Percentiles rank a stretch among this genome's conserved stretches.
Conservation (phyloP, 2,797 vertebrate species). For the Neosilurus mollespiculum region DNA sequence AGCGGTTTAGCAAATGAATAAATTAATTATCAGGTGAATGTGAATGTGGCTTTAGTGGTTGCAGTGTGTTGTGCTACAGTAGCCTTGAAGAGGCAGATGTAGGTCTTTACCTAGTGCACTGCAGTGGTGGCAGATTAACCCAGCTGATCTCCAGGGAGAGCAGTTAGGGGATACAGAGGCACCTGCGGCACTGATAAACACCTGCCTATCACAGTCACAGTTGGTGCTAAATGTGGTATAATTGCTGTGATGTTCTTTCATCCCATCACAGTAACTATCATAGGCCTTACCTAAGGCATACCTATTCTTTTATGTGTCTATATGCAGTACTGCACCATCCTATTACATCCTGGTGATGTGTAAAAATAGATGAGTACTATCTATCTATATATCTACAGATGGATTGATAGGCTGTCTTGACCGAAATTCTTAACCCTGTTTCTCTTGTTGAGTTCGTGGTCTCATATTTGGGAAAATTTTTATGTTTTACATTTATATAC, state of each 20-base stretch:
- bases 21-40: constrained; percentile 56
- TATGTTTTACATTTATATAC: too few relatives aligned
- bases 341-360: too few relatives aligned
- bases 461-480: background rate
- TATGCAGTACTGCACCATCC: background rate
- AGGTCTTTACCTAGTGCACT: constrained; percentile 41
- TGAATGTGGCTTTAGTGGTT: constrained; percentile 37
- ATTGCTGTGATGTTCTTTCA: constrained; percentile 38
- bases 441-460: background rate
- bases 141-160: constrained; percentile 20
- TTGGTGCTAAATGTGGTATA: constrained; percentile 35
- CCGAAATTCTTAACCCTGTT: background rate
- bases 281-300: background rate
- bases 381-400: too few relatives aligned
- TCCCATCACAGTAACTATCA: constrained; percentile 15
- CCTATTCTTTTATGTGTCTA: background rate
- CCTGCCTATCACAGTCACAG: constrained; percentile 39
- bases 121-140: constrained; percentile 44
- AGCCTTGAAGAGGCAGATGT: constrained; percentile 41
- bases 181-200: constrained; percentile 48
- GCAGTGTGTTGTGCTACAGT: constrained; percentile 40
- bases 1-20: background rate
- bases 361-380: too few relatives aligned
- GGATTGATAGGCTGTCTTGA: too few relatives aligned
- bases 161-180: constrained; percentile 20